Percentiles rank a stretch among this genome's conserved stretches.
Evolutionary conservation across 1,140 invertebrate genomes (phyloP).

Genomic region (Scaptomyza hsui): DNA sequence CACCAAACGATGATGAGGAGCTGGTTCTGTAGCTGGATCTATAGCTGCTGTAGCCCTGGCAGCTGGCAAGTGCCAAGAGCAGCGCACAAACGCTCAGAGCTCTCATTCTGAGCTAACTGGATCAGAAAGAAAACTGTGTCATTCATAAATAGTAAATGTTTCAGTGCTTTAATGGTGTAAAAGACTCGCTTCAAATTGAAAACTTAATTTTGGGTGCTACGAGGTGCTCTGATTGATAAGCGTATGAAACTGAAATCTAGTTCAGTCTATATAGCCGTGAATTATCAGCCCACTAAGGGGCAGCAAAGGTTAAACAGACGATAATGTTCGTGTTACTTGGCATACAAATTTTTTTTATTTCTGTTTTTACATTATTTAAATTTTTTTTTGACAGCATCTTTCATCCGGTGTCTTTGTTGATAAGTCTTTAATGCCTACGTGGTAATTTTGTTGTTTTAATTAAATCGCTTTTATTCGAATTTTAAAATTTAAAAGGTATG

Average conservation of each 20-base stretch:
- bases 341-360: conserved; percentile 14
- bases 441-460: conserved; percentile 8
- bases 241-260: conserved; percentile 58
- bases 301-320: conserved; percentile 56
- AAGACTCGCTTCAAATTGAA: conserved; percentile 13
- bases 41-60: conserved; percentile 46
- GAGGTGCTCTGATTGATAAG: conserved; percentile 44
- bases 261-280: conserved; percentile 42
- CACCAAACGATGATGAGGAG: conserved; percentile 51
- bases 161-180: conserved; percentile 9
- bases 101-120: conserved; percentile 54
- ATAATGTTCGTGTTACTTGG: conserved; percentile 38
- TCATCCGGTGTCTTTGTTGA: conserved; percentile 66
- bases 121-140: conserved; percentile 45
- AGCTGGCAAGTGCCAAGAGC: conserved; percentile 53
- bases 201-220: conserved; percentile 28
- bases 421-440: conserved; percentile 54
- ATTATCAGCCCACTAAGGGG: conserved; percentile 62
- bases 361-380: neutral
- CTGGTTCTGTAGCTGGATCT: conserved; percentile 48
- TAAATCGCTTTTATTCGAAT: neutral
- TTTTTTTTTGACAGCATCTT: conserved; percentile 45
- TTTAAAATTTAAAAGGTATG: neutral
- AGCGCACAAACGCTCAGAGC: conserved; percentile 50
- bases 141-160: conserved; percentile 53